Evolutionary conservation across 2,797 vertebrate species (phyloP).

Genomic region (Heterohyrax brucei): DNA sequence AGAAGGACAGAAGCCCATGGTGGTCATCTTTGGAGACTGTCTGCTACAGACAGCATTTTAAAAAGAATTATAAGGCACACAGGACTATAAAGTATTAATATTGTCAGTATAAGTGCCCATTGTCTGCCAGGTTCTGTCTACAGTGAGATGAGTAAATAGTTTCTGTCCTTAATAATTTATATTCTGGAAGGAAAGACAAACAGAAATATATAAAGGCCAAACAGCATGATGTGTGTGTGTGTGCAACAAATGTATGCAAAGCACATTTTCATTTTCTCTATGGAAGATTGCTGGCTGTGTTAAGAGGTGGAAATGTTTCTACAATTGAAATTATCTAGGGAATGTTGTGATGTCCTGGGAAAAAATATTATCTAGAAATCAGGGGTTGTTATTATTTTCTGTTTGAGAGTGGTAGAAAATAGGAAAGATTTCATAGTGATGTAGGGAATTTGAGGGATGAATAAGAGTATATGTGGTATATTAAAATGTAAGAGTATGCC

Average conservation of each 20-base stretch:
- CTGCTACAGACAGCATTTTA: background rate
- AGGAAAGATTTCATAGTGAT: slow-evolving; percentile 11
- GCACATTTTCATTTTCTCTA: background rate
- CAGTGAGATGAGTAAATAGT: background rate
- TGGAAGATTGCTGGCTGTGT: background rate
- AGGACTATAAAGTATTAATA: background rate
- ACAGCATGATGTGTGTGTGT: background rate
- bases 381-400: background rate
- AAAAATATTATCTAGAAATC: slow-evolving; percentile 1
- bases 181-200: slow-evolving; percentile 16
- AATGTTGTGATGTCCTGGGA: background rate
- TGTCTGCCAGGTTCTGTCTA: background rate
- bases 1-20: background rate
- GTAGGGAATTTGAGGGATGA: background rate
- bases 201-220: background rate
- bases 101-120: background rate
- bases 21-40: background rate
- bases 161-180: slow-evolving; percentile 14
- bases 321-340: background rate
- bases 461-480: background rate
- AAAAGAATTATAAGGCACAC: background rate
- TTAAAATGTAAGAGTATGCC: background rate
- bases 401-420: background rate
- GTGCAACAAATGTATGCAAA: background rate
- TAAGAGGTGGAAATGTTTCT: background rate